These are phyloP conservation scores for Butorides virescens DNA, from an alignment of 2,113 vertebrate genomes.

Conservation along the genomic window DNA sequence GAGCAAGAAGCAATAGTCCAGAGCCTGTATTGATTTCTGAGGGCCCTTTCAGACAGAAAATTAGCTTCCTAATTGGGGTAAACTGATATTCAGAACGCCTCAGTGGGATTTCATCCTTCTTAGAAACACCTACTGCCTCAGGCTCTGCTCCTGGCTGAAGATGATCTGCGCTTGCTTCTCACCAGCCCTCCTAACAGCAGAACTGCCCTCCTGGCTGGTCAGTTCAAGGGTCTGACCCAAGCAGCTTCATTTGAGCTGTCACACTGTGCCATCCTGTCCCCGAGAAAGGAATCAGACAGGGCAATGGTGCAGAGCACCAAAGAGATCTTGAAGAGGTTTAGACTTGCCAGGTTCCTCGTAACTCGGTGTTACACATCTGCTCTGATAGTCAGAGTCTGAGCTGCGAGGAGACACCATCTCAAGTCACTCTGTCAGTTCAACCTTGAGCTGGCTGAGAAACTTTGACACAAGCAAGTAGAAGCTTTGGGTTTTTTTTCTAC, in stretches of 20 bases:
- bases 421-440: not conserved
- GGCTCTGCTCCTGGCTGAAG: not conserved
- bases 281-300: not conserved
- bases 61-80: not conserved
- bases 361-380: not conserved
- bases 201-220: not conserved
- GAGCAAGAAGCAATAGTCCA: not conserved
- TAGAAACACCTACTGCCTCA: not conserved
- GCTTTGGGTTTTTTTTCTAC: not conserved
- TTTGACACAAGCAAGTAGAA: not conserved
- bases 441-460: not conserved
- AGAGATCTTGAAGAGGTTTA: not conserved
- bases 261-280: not conserved
- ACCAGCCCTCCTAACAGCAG: not conserved
- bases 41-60: constrained; percentile 4
- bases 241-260: not conserved
- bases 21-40: not conserved
- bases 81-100: not conserved
- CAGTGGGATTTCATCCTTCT: not conserved
- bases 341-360: not conserved
- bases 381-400: not conserved
- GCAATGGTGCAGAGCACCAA: not conserved
- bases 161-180: not conserved
- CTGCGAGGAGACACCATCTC: not conserved
- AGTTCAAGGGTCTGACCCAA: not conserved